Conservation (phyloP, 2,888 invertebrate genomes). For the Drosophila meridionalis region DNA sequence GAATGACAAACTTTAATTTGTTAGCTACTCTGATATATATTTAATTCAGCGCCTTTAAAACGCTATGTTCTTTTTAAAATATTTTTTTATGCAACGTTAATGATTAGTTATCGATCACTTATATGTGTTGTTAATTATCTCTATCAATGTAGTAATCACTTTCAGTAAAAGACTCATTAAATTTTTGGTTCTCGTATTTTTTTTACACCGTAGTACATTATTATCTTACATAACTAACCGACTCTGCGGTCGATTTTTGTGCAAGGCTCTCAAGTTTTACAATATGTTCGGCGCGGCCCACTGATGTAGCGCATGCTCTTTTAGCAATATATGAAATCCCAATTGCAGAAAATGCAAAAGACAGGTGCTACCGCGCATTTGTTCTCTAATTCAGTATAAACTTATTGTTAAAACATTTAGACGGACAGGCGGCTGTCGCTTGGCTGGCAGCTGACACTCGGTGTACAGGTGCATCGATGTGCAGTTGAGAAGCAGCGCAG, state of each 20-base stretch:
- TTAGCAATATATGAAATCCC: constrained; percentile 7
- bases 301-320: constrained; percentile 13
- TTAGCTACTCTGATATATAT: neutral
- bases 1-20: neutral
- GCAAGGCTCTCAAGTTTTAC: constrained; percentile 6
- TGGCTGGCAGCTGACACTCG: constrained; percentile 52
- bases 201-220: neutral
- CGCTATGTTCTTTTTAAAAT: neutral
- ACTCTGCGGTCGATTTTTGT: neutral
- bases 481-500: constrained; percentile 29
- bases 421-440: constrained; percentile 27
- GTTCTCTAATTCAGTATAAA: constrained; percentile 43
- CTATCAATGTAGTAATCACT: neutral
- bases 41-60: neutral
- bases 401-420: constrained; percentile 46
- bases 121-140: neutral
- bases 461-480: constrained; percentile 55
- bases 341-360: constrained; percentile 16
- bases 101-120: neutral
- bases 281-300: neutral
- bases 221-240: neutral
- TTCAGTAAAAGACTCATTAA: neutral
- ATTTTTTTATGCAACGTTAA: neutral
- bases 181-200: neutral
- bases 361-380: constrained; percentile 44